Evolutionary conservation across 2,113 vertebrate species (phyloP).

Genomic region (Leptosomus discolor): DNA sequence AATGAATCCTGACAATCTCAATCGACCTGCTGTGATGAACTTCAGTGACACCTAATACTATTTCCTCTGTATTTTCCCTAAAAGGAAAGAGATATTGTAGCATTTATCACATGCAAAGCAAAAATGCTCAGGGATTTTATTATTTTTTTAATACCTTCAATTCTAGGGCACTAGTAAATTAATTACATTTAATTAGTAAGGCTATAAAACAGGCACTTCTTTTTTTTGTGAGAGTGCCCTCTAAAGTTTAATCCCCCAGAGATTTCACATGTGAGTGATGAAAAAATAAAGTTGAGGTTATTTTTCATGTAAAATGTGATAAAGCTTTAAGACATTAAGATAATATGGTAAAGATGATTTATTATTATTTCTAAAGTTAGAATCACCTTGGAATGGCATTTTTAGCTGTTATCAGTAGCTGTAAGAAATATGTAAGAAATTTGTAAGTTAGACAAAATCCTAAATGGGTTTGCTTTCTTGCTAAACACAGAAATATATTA

Average conservation of each 20-base stretch:
- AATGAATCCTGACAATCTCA: conserved; percentile 57
- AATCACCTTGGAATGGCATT: not conserved
- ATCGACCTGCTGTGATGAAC: not conserved
- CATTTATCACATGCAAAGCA: not conserved
- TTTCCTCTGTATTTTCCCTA: conserved; percentile 1
- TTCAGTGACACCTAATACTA: not conserved
- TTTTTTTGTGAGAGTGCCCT: not conserved
- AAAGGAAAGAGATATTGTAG: not conserved
- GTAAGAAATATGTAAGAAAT: not conserved
- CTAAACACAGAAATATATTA: not conserved
- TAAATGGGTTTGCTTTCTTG: not conserved
- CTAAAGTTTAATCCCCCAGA: conserved; percentile 13
- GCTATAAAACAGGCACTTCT: conserved; percentile 15
- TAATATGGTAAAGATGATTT: not conserved
- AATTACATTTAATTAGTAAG: conserved; percentile 67
- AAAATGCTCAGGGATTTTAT: not conserved
- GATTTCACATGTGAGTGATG: not conserved
- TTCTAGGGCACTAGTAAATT: conserved; percentile 1
- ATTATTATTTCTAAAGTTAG: not conserved
- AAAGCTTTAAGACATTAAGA: not conserved
- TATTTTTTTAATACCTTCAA: not conserved
- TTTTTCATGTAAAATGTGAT: not conserved
- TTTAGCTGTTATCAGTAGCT: not conserved
- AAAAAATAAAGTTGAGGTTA: not conserved
- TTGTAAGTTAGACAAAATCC: not conserved